These are phyloP conservation scores for Trachythela sp. DNA, from an alignment of 64 coral and sea anemone genomes.

Conservation along the genomic window DNA sequence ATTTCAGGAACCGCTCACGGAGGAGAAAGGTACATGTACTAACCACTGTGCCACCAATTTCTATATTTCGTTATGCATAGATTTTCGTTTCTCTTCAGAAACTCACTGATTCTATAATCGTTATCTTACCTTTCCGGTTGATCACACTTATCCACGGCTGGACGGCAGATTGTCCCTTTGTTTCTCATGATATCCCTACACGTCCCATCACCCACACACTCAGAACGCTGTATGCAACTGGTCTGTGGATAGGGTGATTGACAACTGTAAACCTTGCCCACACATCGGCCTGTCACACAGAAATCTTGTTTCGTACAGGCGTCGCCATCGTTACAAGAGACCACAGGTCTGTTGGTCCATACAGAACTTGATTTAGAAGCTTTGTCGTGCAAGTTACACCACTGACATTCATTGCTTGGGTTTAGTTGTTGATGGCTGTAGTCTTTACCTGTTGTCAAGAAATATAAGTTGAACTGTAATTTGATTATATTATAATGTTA, in stretches of 20 bases:
- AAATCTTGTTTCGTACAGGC: constrained; percentile 68
- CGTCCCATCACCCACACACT: constrained; percentile 77
- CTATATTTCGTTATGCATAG: no score
- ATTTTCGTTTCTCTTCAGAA: no score
- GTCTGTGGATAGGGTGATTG: constrained; percentile 53
- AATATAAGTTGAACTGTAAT: neutral
- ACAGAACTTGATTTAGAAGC: constrained; percentile 25
- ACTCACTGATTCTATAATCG: no score
- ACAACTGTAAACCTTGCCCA: constrained; percentile 66
- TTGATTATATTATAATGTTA: neutral
- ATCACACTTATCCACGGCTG: constrained; percentile 68
- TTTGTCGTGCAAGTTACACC: constrained; percentile 72
- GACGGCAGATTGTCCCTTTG: constrained; percentile 61
- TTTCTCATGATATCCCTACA: constrained; percentile 50
- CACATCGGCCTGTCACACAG: constrained; percentile 46
- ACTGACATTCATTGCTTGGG: constrained; percentile 75
- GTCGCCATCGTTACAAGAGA: constrained; percentile 63
- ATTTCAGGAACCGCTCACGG: no score
- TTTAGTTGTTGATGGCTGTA: constrained; percentile 63
- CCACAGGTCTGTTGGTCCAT: constrained; percentile 65
- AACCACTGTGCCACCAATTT: no score
- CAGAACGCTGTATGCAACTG: constrained; percentile 65
- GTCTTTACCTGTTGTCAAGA: constrained; percentile 53
- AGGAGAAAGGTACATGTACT: no score
- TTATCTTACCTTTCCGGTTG: constrained; percentile 63